phyloP scores from a whole-genome alignment of 1,140 invertebrate genomes.

The Drosophila murphyi region DNA sequence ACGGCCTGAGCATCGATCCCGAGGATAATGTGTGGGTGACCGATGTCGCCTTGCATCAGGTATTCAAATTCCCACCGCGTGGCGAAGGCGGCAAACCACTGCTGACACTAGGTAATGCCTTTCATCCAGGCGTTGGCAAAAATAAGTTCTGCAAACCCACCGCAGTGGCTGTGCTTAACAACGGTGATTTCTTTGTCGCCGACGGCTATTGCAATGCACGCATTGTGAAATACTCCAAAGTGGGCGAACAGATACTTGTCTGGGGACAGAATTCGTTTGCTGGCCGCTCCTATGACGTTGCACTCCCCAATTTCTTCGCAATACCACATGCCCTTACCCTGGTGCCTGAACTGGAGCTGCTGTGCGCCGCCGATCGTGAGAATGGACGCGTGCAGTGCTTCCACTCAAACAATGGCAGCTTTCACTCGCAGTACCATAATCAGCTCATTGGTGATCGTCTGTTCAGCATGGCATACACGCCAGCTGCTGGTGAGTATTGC shows the following conservation, averaged over 20 bases:
- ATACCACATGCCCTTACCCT: slow-evolving; percentile 94
- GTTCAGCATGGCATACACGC: slow-evolving; percentile 89
- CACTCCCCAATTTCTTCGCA: slow-evolving; percentile 87
- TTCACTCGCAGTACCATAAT: slow-evolving; percentile 86
- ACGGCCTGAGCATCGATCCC: slow-evolving; percentile 94
- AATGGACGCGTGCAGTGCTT: slow-evolving; percentile 94
- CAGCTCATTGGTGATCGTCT: slow-evolving; percentile 87
- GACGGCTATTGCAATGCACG: slow-evolving; percentile 98
- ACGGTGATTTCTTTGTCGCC: slow-evolving; percentile 96
- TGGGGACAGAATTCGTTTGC: slow-evolving; percentile 87
- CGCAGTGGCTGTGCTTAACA: slow-evolving; percentile 92
- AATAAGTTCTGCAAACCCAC: slow-evolving; percentile 97
- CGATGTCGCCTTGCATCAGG: slow-evolving; percentile 96
- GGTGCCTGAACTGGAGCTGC: slow-evolving; percentile 88
- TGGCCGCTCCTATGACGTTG: slow-evolving; percentile 68
- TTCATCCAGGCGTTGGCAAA: slow-evolving; percentile 92
- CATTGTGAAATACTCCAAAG: slow-evolving; percentile 92
- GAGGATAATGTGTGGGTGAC: slow-evolving; percentile 95
- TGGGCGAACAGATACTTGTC: slow-evolving; percentile 88
- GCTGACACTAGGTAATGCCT: slow-evolving; percentile 86
- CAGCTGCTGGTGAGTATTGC: slow-evolving; percentile 71
- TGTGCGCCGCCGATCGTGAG: slow-evolving; percentile 97
- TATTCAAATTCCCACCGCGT: slow-evolving; percentile 89
- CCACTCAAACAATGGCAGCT: slow-evolving; percentile 87
- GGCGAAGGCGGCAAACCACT: slow-evolving; percentile 81